Conservation (phyloP, 1,140 invertebrate genomes). For the Macrocentrus cingulum region DNA sequence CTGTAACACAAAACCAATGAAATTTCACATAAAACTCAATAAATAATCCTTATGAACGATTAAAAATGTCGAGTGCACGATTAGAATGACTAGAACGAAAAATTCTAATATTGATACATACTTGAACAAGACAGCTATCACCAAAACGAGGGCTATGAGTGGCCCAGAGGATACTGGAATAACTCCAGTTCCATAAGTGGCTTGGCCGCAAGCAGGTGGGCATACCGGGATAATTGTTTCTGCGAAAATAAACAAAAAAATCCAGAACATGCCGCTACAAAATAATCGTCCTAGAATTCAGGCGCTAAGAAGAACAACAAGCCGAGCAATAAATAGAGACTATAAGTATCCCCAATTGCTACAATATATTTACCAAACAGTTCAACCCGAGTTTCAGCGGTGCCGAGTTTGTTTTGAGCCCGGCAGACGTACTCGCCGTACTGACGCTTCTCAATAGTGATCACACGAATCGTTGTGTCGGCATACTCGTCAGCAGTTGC, state of each 20-base stretch:
- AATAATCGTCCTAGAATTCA: slow-evolving; percentile 11
- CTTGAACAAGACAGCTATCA: slow-evolving; percentile 50
- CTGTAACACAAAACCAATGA: slow-evolving; percentile 55
- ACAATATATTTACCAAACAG: slow-evolving; percentile 71
- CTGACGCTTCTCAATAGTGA: slow-evolving; percentile 88
- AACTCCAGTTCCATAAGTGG: slow-evolving; percentile 64
- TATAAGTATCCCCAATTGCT: neutral
- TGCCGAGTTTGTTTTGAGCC: slow-evolving; percentile 86
- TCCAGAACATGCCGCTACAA: slow-evolving; percentile 50
- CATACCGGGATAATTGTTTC: slow-evolving; percentile 90
- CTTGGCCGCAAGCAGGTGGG: slow-evolving; percentile 85
- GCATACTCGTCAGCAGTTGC: slow-evolving; percentile 88
- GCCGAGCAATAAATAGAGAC: neutral
- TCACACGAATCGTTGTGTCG: slow-evolving; percentile 83
- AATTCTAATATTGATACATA: slow-evolving; percentile 36
- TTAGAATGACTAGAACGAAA: neutral
- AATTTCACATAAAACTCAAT: slow-evolving; percentile 1
- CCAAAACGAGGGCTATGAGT: slow-evolving; percentile 52
- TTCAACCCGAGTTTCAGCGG: slow-evolving; percentile 73
- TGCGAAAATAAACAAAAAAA: slow-evolving; percentile 59
- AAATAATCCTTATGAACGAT: too few species aligned
- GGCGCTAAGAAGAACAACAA: neutral
- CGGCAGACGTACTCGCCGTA: slow-evolving; percentile 85
- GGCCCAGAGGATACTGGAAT: slow-evolving; percentile 49
- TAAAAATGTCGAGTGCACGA: slow-evolving; percentile 2